Evolutionary conservation across 2,888 invertebrate species (phyloP).

Genomic region (Pomacea canaliculata): DNA sequence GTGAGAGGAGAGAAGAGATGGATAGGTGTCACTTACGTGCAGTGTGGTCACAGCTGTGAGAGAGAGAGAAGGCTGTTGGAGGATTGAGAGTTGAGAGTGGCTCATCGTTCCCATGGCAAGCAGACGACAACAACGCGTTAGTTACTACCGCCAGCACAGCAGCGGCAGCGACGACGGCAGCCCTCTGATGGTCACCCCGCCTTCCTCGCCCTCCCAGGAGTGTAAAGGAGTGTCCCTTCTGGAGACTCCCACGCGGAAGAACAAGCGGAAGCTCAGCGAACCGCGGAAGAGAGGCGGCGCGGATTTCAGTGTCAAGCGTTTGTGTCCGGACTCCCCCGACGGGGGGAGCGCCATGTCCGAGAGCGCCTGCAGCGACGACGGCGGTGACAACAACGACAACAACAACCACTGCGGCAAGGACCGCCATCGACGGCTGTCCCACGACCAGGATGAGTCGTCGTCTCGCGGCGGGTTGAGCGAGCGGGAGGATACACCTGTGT

Average conservation of each 20-base stretch:
- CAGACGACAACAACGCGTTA: not conserved
- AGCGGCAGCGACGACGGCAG: constrained; percentile 19
- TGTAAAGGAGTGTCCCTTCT: constrained; percentile 20
- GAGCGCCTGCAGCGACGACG: constrained; percentile 50
- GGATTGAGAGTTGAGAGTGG: no score
- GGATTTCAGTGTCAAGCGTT: constrained; percentile 62
- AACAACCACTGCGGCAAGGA: constrained; percentile 34
- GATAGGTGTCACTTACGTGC: no score
- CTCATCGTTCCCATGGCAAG: constrained; percentile 10
- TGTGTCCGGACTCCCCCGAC: constrained; percentile 53
- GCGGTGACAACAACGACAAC: constrained; percentile 24
- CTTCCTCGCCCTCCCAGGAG: constrained; percentile 26
- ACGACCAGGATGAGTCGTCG: constrained; percentile 27
- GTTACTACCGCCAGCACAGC: not conserved
- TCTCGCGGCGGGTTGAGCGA: constrained; percentile 19
- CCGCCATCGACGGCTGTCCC: constrained; percentile 29
- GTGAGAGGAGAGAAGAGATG: no score
- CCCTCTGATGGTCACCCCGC: constrained; percentile 28
- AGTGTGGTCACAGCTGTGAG: not conserved
- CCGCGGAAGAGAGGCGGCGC: constrained; percentile 69
- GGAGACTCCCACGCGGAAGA: constrained; percentile 67
- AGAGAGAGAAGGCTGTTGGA: not conserved
- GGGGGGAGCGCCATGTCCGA: constrained; percentile 56
- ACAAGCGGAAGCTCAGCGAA: constrained; percentile 79
- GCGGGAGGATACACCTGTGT: constrained; percentile 18